A percentile compares a stretch with the other conserved stretches of the same genome.
These are phyloP conservation scores for Helicoverpa armigera DNA, from an alignment of 1,140 invertebrate species.

Conservation along the genomic window DNA sequence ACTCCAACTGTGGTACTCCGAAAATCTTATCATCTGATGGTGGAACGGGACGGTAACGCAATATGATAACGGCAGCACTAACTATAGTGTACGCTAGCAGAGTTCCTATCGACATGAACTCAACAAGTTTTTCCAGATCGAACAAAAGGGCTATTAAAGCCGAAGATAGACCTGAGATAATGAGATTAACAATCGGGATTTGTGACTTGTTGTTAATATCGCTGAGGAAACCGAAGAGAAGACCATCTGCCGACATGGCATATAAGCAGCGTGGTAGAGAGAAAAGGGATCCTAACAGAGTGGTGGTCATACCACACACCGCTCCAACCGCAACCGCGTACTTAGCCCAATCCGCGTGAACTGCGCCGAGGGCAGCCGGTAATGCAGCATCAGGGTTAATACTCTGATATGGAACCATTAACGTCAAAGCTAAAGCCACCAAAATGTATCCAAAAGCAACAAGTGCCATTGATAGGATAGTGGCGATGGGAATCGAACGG, in stretches of 20 bases:
- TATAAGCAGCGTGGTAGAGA: slow-evolving; percentile 94
- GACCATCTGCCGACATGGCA: slow-evolving; percentile 95
- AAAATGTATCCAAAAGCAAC: slow-evolving; percentile 93
- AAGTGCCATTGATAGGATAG: slow-evolving; percentile 92
- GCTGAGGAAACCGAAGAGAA: slow-evolving; percentile 93
- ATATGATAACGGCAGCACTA: slow-evolving; percentile 94
- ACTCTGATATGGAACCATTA: slow-evolving; percentile 93
- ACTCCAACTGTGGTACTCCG: slow-evolving; percentile 79
- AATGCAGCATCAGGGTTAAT: slow-evolving; percentile 93
- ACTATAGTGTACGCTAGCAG: slow-evolving; percentile 96
- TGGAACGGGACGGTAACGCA: slow-evolving; percentile 91
- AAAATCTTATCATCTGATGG: slow-evolving; percentile 81
- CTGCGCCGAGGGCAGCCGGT: slow-evolving; percentile 93
- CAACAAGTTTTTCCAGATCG: slow-evolving; percentile 96
- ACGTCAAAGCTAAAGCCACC: slow-evolving; percentile 93
- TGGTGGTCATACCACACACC: slow-evolving; percentile 96
- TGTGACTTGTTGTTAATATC: slow-evolving; percentile 92
- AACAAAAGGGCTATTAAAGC: slow-evolving; percentile 94
- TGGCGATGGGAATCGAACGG: slow-evolving; percentile 93
- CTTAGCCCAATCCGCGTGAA: slow-evolving; percentile 94
- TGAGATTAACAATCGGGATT: slow-evolving; percentile 93
- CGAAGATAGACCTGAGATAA: slow-evolving; percentile 92
- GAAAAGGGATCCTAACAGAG: slow-evolving; percentile 94
- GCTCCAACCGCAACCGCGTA: slow-evolving; percentile 95
- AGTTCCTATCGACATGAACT: slow-evolving; percentile 98